These are phyloP conservation scores for Macrotrachela quadricornifera DNA, from an alignment of 1,140 invertebrate species.

Conservation along the genomic window DNA sequence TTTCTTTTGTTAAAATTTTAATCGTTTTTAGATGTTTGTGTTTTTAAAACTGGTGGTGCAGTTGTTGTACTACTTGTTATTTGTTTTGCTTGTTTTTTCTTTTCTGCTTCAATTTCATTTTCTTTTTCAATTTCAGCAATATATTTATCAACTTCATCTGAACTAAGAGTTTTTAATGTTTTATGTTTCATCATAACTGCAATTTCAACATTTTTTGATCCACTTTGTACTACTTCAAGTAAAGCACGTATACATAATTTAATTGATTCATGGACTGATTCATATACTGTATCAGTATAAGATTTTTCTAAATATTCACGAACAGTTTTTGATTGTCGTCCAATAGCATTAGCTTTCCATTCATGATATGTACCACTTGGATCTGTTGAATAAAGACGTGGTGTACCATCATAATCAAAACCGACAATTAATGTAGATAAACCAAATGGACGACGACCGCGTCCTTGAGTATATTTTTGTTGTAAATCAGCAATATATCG, in stretches of 20 bases:
- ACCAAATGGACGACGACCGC: conserved; percentile 89
- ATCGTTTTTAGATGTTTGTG: too few species aligned
- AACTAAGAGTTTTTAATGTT: conserved; percentile 69
- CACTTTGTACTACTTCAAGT: conserved; percentile 88
- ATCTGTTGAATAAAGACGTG: conserved; percentile 93
- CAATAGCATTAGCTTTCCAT: conserved; percentile 97
- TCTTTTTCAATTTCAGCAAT: conserved; percentile 84
- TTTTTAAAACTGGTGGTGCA: too few species aligned
- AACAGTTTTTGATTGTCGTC: conserved; percentile 86
- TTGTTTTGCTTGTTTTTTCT: conserved; percentile 53
- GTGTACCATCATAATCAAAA: conserved; percentile 85
- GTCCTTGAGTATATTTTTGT: conserved; percentile 93
- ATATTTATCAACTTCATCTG: conserved; percentile 68
- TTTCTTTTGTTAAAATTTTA: too few species aligned
- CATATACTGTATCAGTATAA: conserved; percentile 63
- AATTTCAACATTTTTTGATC: conserved; percentile 92
- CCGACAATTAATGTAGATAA: conserved; percentile 91
- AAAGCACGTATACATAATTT: conserved; percentile 88
- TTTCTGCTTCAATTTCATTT: conserved; percentile 87
- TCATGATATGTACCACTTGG: conserved; percentile 97
- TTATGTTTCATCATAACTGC: conserved; percentile 69
- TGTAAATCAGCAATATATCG: conserved; percentile 60
- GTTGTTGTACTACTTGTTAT: too few species aligned
- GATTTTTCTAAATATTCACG: conserved; percentile 95
- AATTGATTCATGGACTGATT: conserved; percentile 63